phyloP scores from a whole-genome alignment of 2,113 vertebrate species.

The Hippocampus zosterae region DNA sequence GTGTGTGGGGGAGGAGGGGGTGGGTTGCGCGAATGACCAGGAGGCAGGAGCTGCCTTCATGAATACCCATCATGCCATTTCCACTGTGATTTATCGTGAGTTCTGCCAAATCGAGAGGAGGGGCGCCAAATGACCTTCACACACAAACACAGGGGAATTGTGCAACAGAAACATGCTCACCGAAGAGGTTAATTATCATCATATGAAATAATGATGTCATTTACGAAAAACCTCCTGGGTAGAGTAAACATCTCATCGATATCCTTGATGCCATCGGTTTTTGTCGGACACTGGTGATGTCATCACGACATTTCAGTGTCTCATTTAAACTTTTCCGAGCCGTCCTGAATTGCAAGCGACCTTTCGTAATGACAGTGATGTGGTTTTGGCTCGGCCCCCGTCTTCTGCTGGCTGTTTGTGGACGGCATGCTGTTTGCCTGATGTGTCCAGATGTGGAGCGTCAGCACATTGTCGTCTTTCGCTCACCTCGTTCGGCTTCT shows the following conservation, averaged over 20 bases:
- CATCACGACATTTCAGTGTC: neutral
- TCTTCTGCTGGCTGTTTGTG: constrained; percentile 29
- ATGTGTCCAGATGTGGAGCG: constrained; percentile 58
- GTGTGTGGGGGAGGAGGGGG: neutral
- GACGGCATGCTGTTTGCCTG: constrained; percentile 42
- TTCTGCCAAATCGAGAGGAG: constrained; percentile 43
- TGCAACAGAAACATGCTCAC: constrained; percentile 7
- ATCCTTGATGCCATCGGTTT: neutral
- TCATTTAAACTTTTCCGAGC: neutral
- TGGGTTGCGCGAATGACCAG: constrained; percentile 22
- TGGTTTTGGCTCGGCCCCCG: neutral
- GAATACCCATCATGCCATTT: constrained; percentile 72
- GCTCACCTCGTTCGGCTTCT: neutral
- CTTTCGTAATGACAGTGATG: neutral
- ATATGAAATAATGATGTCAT: constrained; percentile 5
- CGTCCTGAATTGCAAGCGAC: neutral
- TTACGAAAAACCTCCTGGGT: neutral
- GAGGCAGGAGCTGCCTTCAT: constrained; percentile 52
- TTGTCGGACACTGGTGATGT: neutral
- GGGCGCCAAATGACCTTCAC: constrained; percentile 71
- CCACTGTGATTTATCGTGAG: constrained; percentile 69
- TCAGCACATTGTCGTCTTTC: constrained; percentile 20
- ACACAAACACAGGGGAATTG: constrained; percentile 21
- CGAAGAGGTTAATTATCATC: constrained; percentile 12
- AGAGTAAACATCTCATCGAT: neutral